phyloP scores from a whole-genome alignment of 2,888 invertebrate species.

The Harpalus rubripes region DNA sequence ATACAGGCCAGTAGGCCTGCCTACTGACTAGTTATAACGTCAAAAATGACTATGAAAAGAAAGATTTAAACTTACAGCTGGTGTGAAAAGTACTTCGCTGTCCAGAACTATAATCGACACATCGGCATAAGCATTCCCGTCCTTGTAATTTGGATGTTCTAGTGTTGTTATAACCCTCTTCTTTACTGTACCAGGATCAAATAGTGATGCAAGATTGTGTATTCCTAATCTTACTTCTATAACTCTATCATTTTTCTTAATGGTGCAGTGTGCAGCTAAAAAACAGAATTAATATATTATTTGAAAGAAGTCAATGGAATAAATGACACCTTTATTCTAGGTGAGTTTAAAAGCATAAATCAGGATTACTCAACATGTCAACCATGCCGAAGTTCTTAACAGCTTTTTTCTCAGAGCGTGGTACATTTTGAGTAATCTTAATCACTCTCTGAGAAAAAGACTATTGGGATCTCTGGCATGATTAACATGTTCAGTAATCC shows the following conservation, averaged over 20 bases:
- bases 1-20: no score
- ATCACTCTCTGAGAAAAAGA: no score
- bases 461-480: no score
- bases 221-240: constrained; percentile 32
- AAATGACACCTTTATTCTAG: no score
- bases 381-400: no score
- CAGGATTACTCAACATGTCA: no score
- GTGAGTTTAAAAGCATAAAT: no score
- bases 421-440: no score
- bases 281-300: background rate
- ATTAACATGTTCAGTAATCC: no score
- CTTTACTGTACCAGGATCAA: constrained; percentile 12
- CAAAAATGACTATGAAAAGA: background rate
- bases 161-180: background rate
- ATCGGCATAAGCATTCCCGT: constrained; percentile 42
- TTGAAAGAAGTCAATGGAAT: no score
- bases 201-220: background rate
- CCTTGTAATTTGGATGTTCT: constrained; percentile 34
- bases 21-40: no score
- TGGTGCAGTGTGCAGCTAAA: constrained; percentile 54
- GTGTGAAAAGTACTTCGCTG: constrained; percentile 4
- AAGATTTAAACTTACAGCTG: constrained; percentile 23
- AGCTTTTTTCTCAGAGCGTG: no score
- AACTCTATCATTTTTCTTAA: background rate
- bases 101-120: constrained; percentile 28